Conservation (phyloP, 2,113 vertebrate genomes). For the Neolamprologus ventralis region DNA sequence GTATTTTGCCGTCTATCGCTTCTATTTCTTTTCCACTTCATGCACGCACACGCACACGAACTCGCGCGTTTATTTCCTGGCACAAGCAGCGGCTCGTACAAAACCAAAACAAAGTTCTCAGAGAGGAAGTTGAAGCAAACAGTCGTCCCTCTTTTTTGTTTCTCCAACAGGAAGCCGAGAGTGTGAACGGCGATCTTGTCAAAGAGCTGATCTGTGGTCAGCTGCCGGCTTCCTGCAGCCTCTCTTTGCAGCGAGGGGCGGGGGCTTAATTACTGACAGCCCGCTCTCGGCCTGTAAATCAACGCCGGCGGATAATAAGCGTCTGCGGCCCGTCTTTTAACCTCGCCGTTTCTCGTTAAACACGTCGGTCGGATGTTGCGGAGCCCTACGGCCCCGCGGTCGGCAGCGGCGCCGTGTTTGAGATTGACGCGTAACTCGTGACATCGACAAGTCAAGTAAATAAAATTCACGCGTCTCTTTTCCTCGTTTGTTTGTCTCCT, state of each 20-base stretch:
- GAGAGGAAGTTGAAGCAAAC: constrained; percentile 7
- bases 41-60: background rate
- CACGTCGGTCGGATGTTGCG: constrained; percentile 48
- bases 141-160: background rate
- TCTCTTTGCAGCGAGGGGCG: constrained; percentile 32
- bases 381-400: constrained; percentile 34
- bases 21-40: background rate
- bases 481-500: constrained; percentile 10
- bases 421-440: constrained; percentile 28
- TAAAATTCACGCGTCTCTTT: constrained; percentile 24
- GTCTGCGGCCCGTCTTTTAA: constrained; percentile 67
- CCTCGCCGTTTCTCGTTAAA: constrained; percentile 67
- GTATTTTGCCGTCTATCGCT: constrained; percentile 21
- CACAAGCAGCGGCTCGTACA: constrained; percentile 1
- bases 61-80: background rate
- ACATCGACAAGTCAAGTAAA: constrained; percentile 32
- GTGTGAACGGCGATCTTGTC: constrained; percentile 44
- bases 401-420: constrained; percentile 8
- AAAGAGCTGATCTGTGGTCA: constrained; percentile 55
- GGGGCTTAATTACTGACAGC: constrained; percentile 67
- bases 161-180: background rate
- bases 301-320: constrained; percentile 57
- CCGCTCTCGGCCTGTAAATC: constrained; percentile 58
- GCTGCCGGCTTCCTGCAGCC: constrained; percentile 53
- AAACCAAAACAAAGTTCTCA: constrained; percentile 35